Evolutionary conservation across 1,140 invertebrate species (phyloP), one percentile per base, ranked within the genome.

Genomic region (Drosophila kurseongensis): DNA sequence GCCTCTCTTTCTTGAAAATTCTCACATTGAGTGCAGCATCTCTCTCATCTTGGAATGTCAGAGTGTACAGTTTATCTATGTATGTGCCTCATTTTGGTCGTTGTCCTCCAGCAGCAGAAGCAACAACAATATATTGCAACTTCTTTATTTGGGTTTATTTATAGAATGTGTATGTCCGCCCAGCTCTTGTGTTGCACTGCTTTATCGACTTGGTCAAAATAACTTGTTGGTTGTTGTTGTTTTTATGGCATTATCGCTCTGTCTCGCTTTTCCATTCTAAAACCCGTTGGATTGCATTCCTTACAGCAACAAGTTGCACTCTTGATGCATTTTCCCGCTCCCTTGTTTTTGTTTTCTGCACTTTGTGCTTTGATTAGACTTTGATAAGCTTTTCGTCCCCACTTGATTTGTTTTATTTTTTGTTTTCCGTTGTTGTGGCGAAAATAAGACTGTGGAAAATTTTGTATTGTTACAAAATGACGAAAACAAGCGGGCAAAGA

Each of bases 221-320:
- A 45, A 63, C 59, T 69, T 36, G 63, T 48, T 71, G 52, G 36
- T 18, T 71, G 29, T 13, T 51, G 23, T 9, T n/a, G 18, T 69
- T 69, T 48, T 56, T 69, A 55, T 68, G 36, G 58, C 29, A 54
- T 45, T 52, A 50, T 77, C 23, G 40, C n/a, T 52, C 38, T 13
- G 41, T 32, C 50, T 52, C 66, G 48, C 27, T 27, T 32, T 27
- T 51, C 41, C 57, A 69, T 60, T 69, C 47, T 63, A 73, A 85
- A 86, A 86, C 82, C 80, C 63, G 82, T 86, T 88, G 57, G 65
- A 72, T 85, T 58, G 83, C 82, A 82, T 86, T 86, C 82, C 81
- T 62, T 74, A 72, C 63, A 63, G 69, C 81, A 85, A 78, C 82
- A 75, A 86, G 81, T 86, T 85, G 82, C 69, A 86, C 35, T 78